These are phyloP conservation scores for Crotalus horridus DNA, from an alignment of 2,113 vertebrate genomes.

Conservation along the genomic window DNA sequence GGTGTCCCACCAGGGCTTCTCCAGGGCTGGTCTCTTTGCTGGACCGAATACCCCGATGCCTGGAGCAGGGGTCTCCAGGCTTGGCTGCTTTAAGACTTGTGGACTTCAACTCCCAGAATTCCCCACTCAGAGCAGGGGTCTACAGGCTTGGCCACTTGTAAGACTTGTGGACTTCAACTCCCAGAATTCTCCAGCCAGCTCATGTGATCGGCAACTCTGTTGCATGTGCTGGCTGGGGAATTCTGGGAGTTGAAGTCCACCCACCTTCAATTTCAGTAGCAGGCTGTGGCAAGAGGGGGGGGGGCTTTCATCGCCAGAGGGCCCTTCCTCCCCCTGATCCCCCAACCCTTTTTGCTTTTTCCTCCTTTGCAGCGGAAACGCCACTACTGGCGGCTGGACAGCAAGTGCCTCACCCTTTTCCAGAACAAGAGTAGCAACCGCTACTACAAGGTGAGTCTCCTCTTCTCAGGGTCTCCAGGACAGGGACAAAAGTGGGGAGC, in stretches of 20 bases:
- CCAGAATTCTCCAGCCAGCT: no score
- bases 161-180: no score
- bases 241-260: neutral
- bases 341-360: neutral
- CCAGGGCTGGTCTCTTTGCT: no score
- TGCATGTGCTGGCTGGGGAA: neutral
- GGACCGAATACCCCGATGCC: no score
- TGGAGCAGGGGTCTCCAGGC: no score
- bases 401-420: constrained; percentile 88
- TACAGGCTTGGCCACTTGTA: no score
- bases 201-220: no score
- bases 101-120: no score
- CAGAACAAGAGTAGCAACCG: constrained; percentile 88
- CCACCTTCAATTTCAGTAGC: neutral
- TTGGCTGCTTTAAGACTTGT: no score
- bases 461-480: neutral
- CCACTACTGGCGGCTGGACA: constrained; percentile 89
- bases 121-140: no score
- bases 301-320: neutral
- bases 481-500: neutral
- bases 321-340: neutral
- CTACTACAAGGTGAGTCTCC: constrained; percentile 82
- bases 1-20: no score
- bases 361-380: constrained; percentile 76
- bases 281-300: neutral